phyloP scores from a whole-genome alignment of 1,140 invertebrate species.

The Drosophila pseudoobscura region DNA sequence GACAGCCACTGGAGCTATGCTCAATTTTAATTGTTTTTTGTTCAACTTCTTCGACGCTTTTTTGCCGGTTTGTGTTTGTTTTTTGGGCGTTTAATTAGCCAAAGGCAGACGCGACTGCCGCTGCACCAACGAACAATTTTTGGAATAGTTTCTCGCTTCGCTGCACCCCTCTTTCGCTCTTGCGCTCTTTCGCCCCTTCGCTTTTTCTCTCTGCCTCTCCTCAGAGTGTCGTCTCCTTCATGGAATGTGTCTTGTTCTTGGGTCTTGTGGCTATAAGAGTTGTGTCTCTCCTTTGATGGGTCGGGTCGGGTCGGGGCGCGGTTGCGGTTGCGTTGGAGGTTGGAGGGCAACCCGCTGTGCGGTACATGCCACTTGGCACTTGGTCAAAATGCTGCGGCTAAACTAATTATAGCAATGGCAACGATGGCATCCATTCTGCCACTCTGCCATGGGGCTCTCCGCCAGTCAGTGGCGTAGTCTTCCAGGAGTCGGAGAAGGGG shows the following conservation, averaged over 20 bases:
- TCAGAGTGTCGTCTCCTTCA: background rate
- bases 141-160: constrained; percentile 26
- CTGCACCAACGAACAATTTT: constrained; percentile 63
- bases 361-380: constrained; percentile 57
- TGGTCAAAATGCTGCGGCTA: constrained; percentile 50
- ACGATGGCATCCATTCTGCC: no score
- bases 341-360: constrained; percentile 21
- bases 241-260: background rate
- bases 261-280: background rate
- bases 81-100: constrained; percentile 69
- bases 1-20: constrained; percentile 17
- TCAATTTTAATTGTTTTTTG: constrained; percentile 73
- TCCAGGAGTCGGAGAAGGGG: background rate
- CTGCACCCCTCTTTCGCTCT: no score
- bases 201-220: background rate
- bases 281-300: no score
- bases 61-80: constrained; percentile 9
- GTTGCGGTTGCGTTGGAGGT: constrained; percentile 15
- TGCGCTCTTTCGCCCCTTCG: no score
- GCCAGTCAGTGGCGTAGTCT: no score
- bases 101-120: constrained; percentile 50
- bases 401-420: constrained; percentile 68
- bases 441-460: no score
- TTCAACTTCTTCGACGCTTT: constrained; percentile 38
- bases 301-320: constrained; percentile 2